Evolutionary conservation across 2,113 vertebrate genomes (phyloP), one percentile per base, ranked within the genome.

Genomic region (Oophaga pumilio): DNA sequence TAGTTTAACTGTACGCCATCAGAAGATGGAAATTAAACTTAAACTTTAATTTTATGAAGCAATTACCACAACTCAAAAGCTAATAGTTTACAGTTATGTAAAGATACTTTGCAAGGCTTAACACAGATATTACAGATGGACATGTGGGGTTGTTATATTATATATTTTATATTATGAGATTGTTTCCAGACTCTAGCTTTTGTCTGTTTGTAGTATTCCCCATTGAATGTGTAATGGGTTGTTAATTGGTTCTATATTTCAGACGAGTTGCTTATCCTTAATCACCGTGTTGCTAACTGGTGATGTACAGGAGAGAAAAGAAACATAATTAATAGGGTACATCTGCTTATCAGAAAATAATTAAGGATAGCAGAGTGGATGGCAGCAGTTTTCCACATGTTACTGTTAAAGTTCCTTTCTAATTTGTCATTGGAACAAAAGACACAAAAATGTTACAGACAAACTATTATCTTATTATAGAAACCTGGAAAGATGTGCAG

Each of bases 311-410:
- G 76, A 89, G 91, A 89, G 86, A 91, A 89, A 86, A 89, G 74
- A 86, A 89, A 84, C 50, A 89, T 87, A 84, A 81, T 57, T 89
- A 79, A 82, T 57, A 71, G 74, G 81, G 71, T 85, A 89, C 90
- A 91, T 91, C 89, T 90, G 91, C 90, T 92, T 92, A 92, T 92
- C 87, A 88, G 89, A 91, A 89, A 91, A 90, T 90, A 92, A 92
- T 93, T 86, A 87, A 89, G 43, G 90, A 89, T 90, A 86, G 90
- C 76, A 24, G 28, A 90, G 85, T 88, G 88, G 71, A 91, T 89
- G 87, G 84, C 89, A 89, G 85, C 82, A 87, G 89, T 88, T 87
- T 88, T 52, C 59, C 83, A 57, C 90, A 89, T 90, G 90, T 91
- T 85, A 86, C 84, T 85, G 89, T 89, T 59, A 81, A 6, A 33